phyloP scores from a whole-genome alignment of 2,888 invertebrate genomes.

The Orchesella flavescens region DNA sequence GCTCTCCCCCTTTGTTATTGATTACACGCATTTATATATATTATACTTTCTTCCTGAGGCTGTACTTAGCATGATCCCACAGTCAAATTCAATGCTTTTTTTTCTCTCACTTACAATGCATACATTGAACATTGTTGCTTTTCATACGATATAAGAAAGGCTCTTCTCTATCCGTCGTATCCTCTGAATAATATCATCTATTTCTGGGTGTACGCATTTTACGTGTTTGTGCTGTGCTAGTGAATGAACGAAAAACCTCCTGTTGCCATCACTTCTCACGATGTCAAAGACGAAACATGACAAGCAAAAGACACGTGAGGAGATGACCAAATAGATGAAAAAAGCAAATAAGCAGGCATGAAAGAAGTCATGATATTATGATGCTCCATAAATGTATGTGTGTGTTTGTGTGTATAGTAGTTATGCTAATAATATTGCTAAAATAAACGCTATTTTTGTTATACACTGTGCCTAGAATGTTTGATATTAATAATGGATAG shows the following conservation, averaged over 20 bases:
- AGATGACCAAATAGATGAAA: conserved; percentile 32
- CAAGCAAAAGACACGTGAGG: conserved; percentile 26
- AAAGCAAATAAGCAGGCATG: conserved; percentile 27
- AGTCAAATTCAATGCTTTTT: no score
- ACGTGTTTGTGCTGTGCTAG: background rate
- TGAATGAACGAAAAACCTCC: conserved; percentile 21
- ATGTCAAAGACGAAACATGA: conserved; percentile 11
- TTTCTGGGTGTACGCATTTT: background rate
- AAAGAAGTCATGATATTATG: background rate
- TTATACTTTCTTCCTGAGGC: background rate
- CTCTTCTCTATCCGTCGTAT: no score
- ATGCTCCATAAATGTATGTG: no score
- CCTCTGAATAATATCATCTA: background rate
- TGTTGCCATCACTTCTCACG: conserved; percentile 24
- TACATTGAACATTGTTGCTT: no score
- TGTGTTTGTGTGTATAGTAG: no score
- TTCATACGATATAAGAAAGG: no score
- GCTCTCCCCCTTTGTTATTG: conserved; percentile 46
- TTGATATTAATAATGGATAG: no score
- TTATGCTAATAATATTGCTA: no score
- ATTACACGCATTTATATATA: conserved; percentile 42
- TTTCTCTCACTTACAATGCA: no score
- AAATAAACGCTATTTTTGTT: no score
- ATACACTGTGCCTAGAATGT: no score
- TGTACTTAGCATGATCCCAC: background rate